These are phyloP conservation scores for Melanogrammus aeglefinus DNA, from an alignment of 2,797 vertebrate genomes.

Conservation along the genomic window DNA sequence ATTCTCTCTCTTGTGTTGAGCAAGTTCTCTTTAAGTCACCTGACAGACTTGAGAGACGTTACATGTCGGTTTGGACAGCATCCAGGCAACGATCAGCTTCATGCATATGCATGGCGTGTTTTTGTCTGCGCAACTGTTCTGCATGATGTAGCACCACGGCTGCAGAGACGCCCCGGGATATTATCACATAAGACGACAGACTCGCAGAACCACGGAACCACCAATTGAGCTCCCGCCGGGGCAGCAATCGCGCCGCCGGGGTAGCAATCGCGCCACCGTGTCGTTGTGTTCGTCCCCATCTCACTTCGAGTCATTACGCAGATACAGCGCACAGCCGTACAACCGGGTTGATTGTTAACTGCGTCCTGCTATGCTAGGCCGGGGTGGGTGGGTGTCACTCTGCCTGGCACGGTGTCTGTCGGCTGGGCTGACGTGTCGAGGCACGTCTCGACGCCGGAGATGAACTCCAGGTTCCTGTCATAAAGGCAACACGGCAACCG, in stretches of 20 bases:
- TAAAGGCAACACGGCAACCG: conserved; percentile 48
- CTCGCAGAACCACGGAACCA: neutral
- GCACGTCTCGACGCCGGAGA: conserved; percentile 41
- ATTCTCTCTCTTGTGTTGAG: too few species aligned
- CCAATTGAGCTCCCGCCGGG: conserved; percentile 19
- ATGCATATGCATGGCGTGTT: neutral
- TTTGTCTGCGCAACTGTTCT: neutral
- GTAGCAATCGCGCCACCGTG: conserved; percentile 2
- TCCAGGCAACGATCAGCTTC: neutral
- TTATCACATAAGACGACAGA: conserved; percentile 4
- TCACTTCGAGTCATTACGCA: conserved; percentile 19
- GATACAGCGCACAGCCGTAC: conserved; percentile 16
- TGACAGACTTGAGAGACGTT: neutral
- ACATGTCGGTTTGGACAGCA: neutral
- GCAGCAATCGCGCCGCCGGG: neutral
- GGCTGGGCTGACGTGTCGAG: conserved; percentile 24
- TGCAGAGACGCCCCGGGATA: neutral
- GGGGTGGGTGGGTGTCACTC: conserved; percentile 5
- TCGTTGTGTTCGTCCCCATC: neutral
- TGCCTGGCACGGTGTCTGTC: conserved; percentile 21
- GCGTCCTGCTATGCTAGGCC: neutral
- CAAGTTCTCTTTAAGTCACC: neutral
- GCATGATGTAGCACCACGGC: neutral
- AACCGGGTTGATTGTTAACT: conserved; percentile 6
- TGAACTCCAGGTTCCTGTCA: conserved; percentile 56